These are phyloP conservation scores for Zelleria hepariella DNA, from an alignment of 2,888 invertebrate species.

Conservation along the genomic window DNA sequence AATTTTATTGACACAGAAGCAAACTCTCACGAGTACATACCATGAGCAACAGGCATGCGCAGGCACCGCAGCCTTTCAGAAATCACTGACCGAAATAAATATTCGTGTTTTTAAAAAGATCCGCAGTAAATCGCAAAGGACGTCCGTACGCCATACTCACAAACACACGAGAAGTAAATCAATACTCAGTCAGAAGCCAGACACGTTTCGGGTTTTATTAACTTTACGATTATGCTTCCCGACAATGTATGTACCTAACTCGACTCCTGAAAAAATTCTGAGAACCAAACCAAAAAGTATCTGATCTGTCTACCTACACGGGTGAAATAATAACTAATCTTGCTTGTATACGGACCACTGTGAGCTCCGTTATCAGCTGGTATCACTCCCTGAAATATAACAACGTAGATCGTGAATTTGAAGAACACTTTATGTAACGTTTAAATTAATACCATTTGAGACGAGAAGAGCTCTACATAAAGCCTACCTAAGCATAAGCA, in stretches of 20 bases:
- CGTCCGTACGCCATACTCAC: constrained; percentile 43
- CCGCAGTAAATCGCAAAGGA: constrained; percentile 37
- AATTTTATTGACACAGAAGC: neutral
- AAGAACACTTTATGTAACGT: neutral
- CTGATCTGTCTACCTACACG: neutral
- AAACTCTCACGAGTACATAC: neutral
- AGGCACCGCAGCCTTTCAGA: neutral
- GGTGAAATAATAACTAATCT: neutral
- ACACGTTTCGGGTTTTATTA: constrained; percentile 46
- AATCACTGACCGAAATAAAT: neutral
- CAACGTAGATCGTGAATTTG: neutral
- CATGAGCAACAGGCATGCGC: neutral
- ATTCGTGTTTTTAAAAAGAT: neutral
- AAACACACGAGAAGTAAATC: constrained; percentile 58
- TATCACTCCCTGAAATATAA: no score
- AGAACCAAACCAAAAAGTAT: no score
- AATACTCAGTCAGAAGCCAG: constrained; percentile 35
- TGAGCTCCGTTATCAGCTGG: neutral
- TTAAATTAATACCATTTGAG: neutral
- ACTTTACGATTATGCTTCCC: constrained; percentile 58
- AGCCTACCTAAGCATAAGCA: neutral
- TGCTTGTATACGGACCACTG: neutral
- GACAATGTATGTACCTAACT: constrained; percentile 10
- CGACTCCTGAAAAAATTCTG: neutral
- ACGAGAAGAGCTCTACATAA: neutral